Evolutionary conservation across 2,797 vertebrate genomes (phyloP).

Genomic region (Aldrovandia affinis): DNA sequence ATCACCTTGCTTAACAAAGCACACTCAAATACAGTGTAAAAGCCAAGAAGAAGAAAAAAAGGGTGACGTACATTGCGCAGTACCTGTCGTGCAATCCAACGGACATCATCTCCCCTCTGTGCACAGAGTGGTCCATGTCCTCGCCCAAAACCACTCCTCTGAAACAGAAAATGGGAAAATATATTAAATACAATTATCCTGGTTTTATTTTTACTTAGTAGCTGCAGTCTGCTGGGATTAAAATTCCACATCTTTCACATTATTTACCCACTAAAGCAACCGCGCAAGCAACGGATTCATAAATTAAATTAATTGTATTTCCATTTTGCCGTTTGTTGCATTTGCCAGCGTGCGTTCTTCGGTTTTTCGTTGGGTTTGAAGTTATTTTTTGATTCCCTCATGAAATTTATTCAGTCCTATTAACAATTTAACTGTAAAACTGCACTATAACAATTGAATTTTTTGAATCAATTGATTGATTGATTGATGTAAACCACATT

Average conservation of each 20-base stretch:
- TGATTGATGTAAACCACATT: too few relatives aligned
- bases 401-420: too few relatives aligned
- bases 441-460: too few relatives aligned
- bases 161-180: conserved; percentile 33
- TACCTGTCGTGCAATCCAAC: conserved; percentile 84
- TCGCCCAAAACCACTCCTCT: conserved; percentile 73
- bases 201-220: background rate
- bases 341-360: too few relatives aligned
- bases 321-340: too few relatives aligned
- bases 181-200: background rate
- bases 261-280: background rate
- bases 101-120: conserved; percentile 84
- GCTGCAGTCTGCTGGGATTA: background rate
- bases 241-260: background rate
- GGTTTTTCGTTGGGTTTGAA: too few relatives aligned
- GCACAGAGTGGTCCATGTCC: conserved; percentile 85
- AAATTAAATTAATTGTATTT: background rate
- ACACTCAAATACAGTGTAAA: background rate
- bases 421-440: too few relatives aligned
- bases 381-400: too few relatives aligned
- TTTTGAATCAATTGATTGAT: too few relatives aligned
- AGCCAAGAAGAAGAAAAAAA: background rate
- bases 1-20: background rate
- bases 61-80: conserved; percentile 44
- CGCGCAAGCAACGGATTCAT: background rate